Base-by-base conservation (phyloP, 2,797 vertebrate genomes). In the Moxostoma hubbsi region DNA sequence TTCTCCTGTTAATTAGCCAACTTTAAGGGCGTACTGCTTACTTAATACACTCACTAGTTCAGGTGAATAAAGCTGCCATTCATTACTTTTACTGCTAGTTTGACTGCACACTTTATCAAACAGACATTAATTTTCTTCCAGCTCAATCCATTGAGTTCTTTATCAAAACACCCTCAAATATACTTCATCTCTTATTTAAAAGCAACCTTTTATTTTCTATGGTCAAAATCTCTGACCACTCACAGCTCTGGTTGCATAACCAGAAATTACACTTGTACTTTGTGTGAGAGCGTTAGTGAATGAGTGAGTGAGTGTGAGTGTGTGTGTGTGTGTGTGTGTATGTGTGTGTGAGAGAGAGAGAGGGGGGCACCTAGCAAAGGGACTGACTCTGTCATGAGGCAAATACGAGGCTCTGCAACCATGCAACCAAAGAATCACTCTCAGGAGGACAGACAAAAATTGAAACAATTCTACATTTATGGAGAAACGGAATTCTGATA, bases 351-450 rank as follows among this genome's bases (percentile, higher is more conserved):
- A 13, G 13, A 36, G 18, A 6, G 54, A 4, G 47, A 1, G 68
- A 7, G 24, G 43, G n/a, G 36, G 61, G 50, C 50, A 75, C 15
- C 51, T 13, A 47, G 51, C 36, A 55, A 18, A 75, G 53, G 43
- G 73, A 75, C 73, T 46, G 73, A 63, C 61, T 54, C 61, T 11
- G 61, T 75, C 73, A 75, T 36, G 36, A 75, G 61, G 62, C 15
- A 65, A 75, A 66, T 55, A 55, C 5, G 2, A 65, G 73, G 61
- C 51, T 43, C 62, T 57, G 62, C n/a, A 65, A 65, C n/a, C 12
- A 36, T 46, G 18, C 9, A 55, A n/a, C 61, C 73, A 54, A 64
- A 75, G 9, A 75, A 53, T 13, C 54, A 75, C 49, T 63, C 24
- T 12, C 59, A 74, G 10, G 7, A 64, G 43, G 61, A 74, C 43